Evolutionary conservation across 2,888 invertebrate species (phyloP).

Genomic region (Lordiphosa fenestrarum): DNA sequence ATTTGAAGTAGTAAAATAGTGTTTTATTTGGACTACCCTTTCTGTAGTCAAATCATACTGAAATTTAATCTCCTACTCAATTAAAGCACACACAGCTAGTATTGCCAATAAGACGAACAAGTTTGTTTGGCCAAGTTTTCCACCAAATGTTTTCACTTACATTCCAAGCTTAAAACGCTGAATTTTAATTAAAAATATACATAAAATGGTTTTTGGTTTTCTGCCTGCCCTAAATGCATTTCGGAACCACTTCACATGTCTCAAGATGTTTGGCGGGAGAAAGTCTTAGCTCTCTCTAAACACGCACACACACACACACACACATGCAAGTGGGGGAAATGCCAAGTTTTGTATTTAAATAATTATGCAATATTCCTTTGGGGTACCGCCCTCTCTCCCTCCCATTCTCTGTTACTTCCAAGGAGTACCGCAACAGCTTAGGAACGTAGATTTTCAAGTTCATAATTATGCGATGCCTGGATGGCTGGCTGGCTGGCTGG

Average conservation of each 20-base stretch:
- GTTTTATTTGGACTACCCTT: no score
- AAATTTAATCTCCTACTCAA: no score
- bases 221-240: slow-evolving; percentile 18
- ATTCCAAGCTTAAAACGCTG: slow-evolving; percentile 7
- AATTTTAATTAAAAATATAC: slow-evolving; percentile 33
- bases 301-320: neutral
- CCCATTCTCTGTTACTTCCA: neutral
- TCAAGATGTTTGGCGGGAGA: slow-evolving; percentile 52
- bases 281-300: slow-evolving; percentile 34
- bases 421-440: slow-evolving; percentile 9
- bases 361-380: slow-evolving; percentile 60
- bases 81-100: no score
- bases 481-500: slow-evolving; percentile 20
- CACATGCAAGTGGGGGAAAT: slow-evolving; percentile 22
- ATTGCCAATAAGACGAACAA: no score
- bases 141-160: neutral
- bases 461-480: slow-evolving; percentile 68
- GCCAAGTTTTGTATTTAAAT: slow-evolving; percentile 55
- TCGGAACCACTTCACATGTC: slow-evolving; percentile 57
- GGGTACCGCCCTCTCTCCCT: neutral
- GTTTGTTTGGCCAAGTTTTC: neutral
- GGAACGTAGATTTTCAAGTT: slow-evolving; percentile 65
- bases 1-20: no score
- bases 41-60: no score
- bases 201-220: slow-evolving; percentile 17